Evolutionary conservation across 2,113 vertebrate genomes (phyloP), one percentile per base, ranked within the genome.

Genomic region (Bos indicus): DNA sequence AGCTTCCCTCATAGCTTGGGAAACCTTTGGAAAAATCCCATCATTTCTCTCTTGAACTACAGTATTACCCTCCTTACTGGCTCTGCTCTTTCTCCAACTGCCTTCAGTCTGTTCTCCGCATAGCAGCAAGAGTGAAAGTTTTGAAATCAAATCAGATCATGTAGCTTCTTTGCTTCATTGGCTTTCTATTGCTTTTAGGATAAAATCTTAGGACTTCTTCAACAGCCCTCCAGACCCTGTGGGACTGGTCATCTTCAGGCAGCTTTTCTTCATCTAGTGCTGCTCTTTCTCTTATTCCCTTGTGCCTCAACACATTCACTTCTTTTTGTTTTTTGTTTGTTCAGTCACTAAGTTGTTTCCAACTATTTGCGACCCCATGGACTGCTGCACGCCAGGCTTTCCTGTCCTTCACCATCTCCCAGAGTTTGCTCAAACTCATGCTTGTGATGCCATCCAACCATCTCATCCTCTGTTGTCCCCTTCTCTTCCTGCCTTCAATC

Each of bases 71-170:
- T 90, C n/a, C 21, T 77, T 51, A 59, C 60, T 89, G 40, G 19
- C 40, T 91, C 91, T 92, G 54, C 40, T 46, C 40, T 90, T n/a
- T 33, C 23, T 19, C 21, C 59, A 74, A 33, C 13, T 77, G 12
- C 57, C 94, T 97, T 80, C 57, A 90, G n/a, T 43, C 54, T 36
- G 95, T 91, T 87, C 43, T 91, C 46, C n/a, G 57, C 43, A 92
- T 17, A 90, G 52, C 36, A 84, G 62, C 46, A 51, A 80, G 80
- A 92, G 15, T 62, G 59, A 87, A 13, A 7, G 5, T 92, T 96
- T 94, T 74, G 19, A 87, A 97, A 96, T 89, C n/a, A 95, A 95
- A 90, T 87, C 85, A 92, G 43, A 92, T 96, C 52, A 15, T 83
- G 94, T 57, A 71, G 91, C 33, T 77, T 96, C 51, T 87, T 81